Evolutionary conservation across 2,797 vertebrate genomes (phyloP).

Genomic region (Acipenser ruthenus): DNA sequence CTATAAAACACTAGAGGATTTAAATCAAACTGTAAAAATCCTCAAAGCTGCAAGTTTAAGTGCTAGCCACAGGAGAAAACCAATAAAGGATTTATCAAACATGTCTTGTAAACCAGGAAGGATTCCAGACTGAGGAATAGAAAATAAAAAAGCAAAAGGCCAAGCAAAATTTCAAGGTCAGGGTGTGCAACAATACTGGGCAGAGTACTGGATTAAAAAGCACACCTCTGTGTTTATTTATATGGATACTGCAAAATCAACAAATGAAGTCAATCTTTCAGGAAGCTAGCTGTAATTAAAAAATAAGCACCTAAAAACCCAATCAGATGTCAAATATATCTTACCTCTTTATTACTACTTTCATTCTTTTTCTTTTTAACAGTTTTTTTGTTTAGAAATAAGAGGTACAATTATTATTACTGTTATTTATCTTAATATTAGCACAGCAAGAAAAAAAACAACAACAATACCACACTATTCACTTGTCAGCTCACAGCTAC

Average conservation of each 20-base stretch:
- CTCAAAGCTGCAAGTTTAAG: slow-evolving; percentile 38
- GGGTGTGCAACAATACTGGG: slow-evolving; percentile 9
- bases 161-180: slow-evolving; percentile 22
- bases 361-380: no score
- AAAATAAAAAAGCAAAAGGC: neutral
- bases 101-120: slow-evolving; percentile 28
- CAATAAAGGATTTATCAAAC: slow-evolving; percentile 41
- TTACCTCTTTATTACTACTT: no score
- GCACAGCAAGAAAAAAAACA: no score
- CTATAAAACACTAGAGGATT: slow-evolving; percentile 42
- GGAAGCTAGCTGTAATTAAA: no score
- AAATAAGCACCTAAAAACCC: no score
- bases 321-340: no score
- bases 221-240: no score
- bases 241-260: slow-evolving; percentile 4
- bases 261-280: neutral
- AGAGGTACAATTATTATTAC: no score
- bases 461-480: neutral
- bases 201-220: neutral
- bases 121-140: slow-evolving; percentile 13
- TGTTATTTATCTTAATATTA: no score
- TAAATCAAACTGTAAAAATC: slow-evolving; percentile 47
- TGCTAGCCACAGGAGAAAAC: slow-evolving; percentile 29
- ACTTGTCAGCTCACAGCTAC: slow-evolving; percentile 2
- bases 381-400: no score